Evolutionary conservation across 2,797 vertebrate genomes (phyloP), one percentile per base, ranked within the genome.

Genomic region (Cygnus olor): DNA sequence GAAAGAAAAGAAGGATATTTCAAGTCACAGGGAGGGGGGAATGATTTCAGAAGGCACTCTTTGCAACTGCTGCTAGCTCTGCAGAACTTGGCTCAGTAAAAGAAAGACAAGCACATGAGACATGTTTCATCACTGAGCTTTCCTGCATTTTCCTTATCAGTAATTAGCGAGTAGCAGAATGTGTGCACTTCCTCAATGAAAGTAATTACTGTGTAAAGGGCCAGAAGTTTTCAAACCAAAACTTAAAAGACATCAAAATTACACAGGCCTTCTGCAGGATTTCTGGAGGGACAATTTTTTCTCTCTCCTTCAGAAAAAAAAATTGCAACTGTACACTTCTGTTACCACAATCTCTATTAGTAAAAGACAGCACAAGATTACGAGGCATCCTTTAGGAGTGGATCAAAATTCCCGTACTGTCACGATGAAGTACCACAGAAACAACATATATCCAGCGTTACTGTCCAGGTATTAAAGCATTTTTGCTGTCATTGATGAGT

Each of bases 271-370:
- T 82, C 64, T 87, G 56, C 30, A 77, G 64, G n/a, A 63, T 73
- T 91, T 80, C 64, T 64, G 58, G n/a, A 91, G 11, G 74, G 30
- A 47, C 14, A 24, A 6, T 18, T 63, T 56, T 49, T 60, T 16
- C 11, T 45, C 40, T 85, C 11, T 54, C 13, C 11, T 70, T 85
- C 0, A 36, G 49, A 72, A 83, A 71, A 98, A 47, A 47, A 85
- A 66, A 98, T 42, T 49, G 60, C 79, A 98, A 91, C 45, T 69
- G 82, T 78, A 97, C 90, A 84, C 97, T 98, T 91, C 97, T 94
- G 98, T 98, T 80, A 98, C 95, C 38, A 97, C 94, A 53, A 96
- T 97, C 95, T 98, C 98, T 38, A 18, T 5, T 64, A 27, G 51
- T 60, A 82, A 80, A 90, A 88, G 54, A 53, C 14, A 83, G 16